Evolutionary conservation across 2,888 invertebrate genomes (phyloP).

Genomic region (Deilephila porcellus): DNA sequence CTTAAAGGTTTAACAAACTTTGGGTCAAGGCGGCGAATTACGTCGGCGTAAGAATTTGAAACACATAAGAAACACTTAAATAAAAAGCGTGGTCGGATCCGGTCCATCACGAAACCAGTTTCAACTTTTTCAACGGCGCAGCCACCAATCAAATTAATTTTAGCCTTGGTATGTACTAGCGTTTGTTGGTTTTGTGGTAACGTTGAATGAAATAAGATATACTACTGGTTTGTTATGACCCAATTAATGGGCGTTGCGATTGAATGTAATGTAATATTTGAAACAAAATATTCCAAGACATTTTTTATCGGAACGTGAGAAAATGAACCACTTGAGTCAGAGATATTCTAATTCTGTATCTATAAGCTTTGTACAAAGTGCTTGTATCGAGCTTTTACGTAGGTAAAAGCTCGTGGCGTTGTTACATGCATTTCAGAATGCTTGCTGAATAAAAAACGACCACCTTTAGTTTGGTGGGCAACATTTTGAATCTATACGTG

Average conservation of each 20-base stretch:
- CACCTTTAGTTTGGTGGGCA: too few species aligned
- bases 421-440: too few species aligned
- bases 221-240: background rate
- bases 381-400: too few species aligned
- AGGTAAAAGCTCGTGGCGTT: too few species aligned
- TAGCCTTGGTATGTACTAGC: conserved; percentile 45
- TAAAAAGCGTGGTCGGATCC: conserved; percentile 40
- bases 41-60: conserved; percentile 35
- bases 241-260: background rate
- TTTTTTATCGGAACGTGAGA: background rate
- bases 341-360: too few species aligned
- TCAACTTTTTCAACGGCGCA: conserved; percentile 44
- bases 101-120: conserved; percentile 62
- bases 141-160: conserved; percentile 36
- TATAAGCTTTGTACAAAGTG: too few species aligned
- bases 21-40: conserved; percentile 31
- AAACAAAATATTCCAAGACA: background rate
- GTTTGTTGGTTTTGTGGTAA: conserved; percentile 19
- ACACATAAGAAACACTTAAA: conserved; percentile 36
- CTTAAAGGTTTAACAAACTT: conserved; percentile 23
- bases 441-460: too few species aligned
- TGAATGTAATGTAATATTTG: background rate
- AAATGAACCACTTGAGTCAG: too few species aligned
- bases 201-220: conserved; percentile 22
- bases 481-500: too few species aligned